These are phyloP conservation scores for Sebastes hubbsi DNA, from an alignment of 2,797 vertebrate genomes.

Conservation along the genomic window DNA sequence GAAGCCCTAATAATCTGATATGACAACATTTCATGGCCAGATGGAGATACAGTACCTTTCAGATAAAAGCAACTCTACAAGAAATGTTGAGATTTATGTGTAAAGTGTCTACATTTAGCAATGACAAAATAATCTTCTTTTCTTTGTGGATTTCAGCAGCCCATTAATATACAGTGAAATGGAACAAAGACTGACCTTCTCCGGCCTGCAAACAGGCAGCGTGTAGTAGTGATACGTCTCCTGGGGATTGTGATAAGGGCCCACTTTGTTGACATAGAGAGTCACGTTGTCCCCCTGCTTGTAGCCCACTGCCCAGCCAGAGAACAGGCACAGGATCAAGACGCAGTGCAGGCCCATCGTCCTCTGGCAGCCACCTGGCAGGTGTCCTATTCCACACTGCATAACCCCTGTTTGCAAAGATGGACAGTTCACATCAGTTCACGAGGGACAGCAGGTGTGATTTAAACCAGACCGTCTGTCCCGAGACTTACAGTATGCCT, in stretches of 20 bases:
- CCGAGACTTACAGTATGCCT: not conserved
- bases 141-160: not conserved
- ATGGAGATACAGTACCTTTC: not conserved
- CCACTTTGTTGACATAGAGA: conserved; percentile 95
- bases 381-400: conserved; percentile 56
- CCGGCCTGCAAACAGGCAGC: conserved; percentile 91
- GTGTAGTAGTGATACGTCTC: conserved; percentile 97
- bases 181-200: conserved; percentile 81
- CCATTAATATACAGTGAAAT: not conserved
- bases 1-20: not conserved
- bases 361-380: conserved; percentile 52
- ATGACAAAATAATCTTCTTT: not conserved
- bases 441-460: not conserved
- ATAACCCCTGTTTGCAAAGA: conserved; percentile 63
- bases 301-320: conserved; percentile 80
- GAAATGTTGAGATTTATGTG: not conserved
- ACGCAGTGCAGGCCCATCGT: conserved; percentile 65
- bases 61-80: not conserved
- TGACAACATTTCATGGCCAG: not conserved
- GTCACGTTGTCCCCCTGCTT: conserved; percentile 86
- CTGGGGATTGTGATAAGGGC: conserved; percentile 95
- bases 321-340: conserved; percentile 71
- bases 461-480: not conserved
- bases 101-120: not conserved
- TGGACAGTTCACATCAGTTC: conserved; percentile 27